Conservation (phyloP, 2,797 vertebrate species). For the Xiphophorus birchmanni region DNA sequence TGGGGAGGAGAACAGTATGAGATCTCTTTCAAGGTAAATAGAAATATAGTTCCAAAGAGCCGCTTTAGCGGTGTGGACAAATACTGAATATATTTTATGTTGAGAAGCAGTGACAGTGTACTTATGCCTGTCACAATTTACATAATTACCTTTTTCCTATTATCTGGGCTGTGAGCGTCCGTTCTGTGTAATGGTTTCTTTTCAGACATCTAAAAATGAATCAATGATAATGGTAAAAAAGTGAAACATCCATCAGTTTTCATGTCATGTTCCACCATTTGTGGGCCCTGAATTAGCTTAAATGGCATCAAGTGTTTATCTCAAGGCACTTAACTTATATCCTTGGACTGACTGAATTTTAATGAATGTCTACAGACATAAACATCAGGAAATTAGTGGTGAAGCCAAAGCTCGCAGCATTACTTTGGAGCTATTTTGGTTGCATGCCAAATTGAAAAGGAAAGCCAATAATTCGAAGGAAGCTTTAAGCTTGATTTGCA, state of each 20-base stretch:
- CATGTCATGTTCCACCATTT: background rate
- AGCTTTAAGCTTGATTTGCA: slow-evolving; percentile 12
- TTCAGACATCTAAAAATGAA: background rate
- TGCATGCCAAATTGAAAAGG: slow-evolving; percentile 10
- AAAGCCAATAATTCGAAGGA: slow-evolving; percentile 10
- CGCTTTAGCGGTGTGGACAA: background rate
- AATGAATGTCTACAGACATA: slow-evolving; percentile 19
- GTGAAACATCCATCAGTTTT: slow-evolving; percentile 3
- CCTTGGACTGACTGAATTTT: slow-evolving; percentile 10
- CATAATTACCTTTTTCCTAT: background rate
- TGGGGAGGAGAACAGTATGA: slow-evolving; percentile 99
- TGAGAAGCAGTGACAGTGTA: background rate
- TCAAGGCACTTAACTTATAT: slow-evolving; percentile 13
- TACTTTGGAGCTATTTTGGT: slow-evolving; percentile 10
- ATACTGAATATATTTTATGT: background rate
- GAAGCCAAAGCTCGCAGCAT: background rate
- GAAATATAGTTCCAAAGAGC: background rate
- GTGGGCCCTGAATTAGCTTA: slow-evolving; percentile 5
- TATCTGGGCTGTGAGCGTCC: background rate
- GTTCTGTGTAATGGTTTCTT: background rate
- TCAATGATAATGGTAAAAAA: background rate
- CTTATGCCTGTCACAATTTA: background rate
- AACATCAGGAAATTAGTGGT: slow-evolving; percentile 10
- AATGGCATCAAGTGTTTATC: slow-evolving; percentile 20
- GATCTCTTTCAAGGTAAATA: slow-evolving; percentile 96